These are phyloP conservation scores for Piprites chloris DNA, from an alignment of 2,113 vertebrate genomes.

Conservation along the genomic window DNA sequence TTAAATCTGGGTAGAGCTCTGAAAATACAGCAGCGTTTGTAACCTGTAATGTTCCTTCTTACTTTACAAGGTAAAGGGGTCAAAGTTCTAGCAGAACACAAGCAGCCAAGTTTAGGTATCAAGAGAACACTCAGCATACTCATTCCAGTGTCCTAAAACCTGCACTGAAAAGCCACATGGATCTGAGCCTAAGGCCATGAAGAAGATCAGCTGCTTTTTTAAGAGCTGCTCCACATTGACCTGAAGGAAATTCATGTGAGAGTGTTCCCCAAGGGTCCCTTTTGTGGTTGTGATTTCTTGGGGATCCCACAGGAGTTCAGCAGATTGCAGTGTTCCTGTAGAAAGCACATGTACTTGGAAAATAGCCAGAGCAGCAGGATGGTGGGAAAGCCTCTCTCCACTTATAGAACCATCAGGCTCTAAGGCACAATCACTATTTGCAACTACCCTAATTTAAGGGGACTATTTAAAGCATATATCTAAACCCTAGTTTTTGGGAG, in stretches of 20 bases:
- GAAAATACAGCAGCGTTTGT: not conserved
- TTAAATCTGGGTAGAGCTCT: not conserved
- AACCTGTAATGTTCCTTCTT: not conserved
- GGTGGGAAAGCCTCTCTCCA: slow-evolving; percentile 46
- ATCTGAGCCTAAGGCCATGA: not conserved
- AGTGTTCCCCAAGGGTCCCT: not conserved
- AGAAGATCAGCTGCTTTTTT: slow-evolving; percentile 11
- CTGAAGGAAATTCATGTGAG: not conserved
- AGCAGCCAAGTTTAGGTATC: not conserved
- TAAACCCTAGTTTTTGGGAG: not conserved
- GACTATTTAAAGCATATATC: not conserved
- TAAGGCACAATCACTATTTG: not conserved
- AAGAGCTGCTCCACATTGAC: not conserved
- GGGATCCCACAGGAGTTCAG: not conserved
- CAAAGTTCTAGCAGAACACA: not conserved
- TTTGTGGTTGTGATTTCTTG: not conserved
- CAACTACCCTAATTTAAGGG: not conserved
- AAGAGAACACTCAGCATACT: not conserved
- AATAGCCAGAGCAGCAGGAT: not conserved
- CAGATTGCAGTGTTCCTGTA: slow-evolving; percentile 13
- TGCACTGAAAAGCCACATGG: not conserved
- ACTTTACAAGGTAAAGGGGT: not conserved
- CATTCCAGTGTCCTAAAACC: not conserved
- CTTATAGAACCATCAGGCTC: not conserved
- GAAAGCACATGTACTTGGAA: slow-evolving; percentile 25